phyloP scores from a whole-genome alignment of 2,797 vertebrate genomes.

The Scyliorhinus canicula region DNA sequence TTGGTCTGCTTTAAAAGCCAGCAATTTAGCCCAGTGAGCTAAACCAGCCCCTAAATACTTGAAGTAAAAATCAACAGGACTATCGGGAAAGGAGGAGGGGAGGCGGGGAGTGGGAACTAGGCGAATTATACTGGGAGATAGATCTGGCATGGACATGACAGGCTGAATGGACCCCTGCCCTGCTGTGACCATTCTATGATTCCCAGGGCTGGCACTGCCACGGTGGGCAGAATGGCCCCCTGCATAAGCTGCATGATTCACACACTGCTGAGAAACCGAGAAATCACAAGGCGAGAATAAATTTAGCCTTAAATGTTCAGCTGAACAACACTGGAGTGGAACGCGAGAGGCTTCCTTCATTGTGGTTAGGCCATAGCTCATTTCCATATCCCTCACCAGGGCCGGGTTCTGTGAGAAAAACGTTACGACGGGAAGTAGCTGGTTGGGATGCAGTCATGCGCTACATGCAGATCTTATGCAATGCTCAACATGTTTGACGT shows the following conservation, averaged over 20 bases:
- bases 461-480: background rate
- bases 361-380: background rate
- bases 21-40: too few relatives aligned
- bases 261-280: background rate
- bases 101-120: too few relatives aligned
- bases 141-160: too few relatives aligned
- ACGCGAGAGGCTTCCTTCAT: background rate
- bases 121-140: too few relatives aligned
- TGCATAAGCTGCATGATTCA: background rate
- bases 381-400: background rate
- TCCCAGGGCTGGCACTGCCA: background rate
- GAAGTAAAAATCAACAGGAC: background rate
- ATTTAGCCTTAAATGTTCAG: background rate
- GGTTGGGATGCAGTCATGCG: background rate
- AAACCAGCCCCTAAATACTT: too few relatives aligned
- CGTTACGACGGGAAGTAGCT: background rate
- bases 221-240: background rate
- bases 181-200: background rate
- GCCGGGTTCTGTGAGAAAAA: background rate
- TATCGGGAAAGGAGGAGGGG: background rate
- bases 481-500: background rate
- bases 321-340: background rate
- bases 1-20: too few relatives aligned
- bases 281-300: background rate
- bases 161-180: too few relatives aligned